These are phyloP conservation scores for Zaprionus vittiger DNA, from an alignment of 1,140 invertebrate genomes.

Conservation along the genomic window DNA sequence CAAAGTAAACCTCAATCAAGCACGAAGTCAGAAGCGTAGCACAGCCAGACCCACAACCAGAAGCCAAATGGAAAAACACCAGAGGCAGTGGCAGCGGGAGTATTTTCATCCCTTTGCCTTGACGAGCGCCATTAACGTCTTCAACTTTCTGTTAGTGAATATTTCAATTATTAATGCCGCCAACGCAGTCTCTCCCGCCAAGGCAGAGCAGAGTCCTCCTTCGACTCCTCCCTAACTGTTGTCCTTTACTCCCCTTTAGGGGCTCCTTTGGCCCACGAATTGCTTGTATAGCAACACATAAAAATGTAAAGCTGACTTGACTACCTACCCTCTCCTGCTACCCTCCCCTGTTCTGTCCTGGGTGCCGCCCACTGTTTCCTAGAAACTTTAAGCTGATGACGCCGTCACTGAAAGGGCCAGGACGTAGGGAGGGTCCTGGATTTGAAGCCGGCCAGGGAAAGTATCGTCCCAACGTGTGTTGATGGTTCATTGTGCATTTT, in stretches of 20 bases:
- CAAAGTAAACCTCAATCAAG: conserved; percentile 80
- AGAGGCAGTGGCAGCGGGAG: conserved; percentile 13
- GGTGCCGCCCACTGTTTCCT: conserved; percentile 9
- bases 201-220: not conserved
- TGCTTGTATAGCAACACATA: conserved; percentile 54
- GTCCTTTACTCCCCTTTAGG: conserved; percentile 3
- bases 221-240: not conserved
- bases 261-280: conserved; percentile 14
- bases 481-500: conserved; percentile 75
- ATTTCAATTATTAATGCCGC: conserved; percentile 82
- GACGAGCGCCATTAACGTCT: conserved; percentile 76
- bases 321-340: conserved; percentile 19
- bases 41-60: conserved; percentile 5
- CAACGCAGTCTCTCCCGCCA: conserved; percentile 39
- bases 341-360: not conserved
- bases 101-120: conserved; percentile 46
- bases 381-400: conserved; percentile 70
- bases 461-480: conserved; percentile 46
- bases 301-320: conserved; percentile 70
- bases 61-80: conserved; percentile 29
- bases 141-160: conserved; percentile 83
- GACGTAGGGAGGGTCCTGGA: not conserved
- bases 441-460: not conserved
- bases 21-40: conserved; percentile 46
- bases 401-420: conserved; percentile 1